These are phyloP conservation scores for Porites australiensis DNA, from an alignment of 64 coral and sea anemone species.

Conservation along the genomic window DNA sequence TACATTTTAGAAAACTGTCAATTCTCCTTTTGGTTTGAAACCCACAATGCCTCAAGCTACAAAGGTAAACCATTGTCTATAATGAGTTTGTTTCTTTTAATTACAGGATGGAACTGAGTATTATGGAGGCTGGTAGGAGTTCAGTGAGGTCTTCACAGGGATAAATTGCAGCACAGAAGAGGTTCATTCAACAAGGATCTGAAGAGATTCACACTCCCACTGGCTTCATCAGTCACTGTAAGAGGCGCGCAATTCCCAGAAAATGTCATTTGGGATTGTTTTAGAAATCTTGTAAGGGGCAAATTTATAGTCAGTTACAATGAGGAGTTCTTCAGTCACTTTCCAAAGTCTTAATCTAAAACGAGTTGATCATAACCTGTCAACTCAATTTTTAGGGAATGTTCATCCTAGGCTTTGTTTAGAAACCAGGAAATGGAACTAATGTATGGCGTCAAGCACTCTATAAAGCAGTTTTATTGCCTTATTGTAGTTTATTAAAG, in stretches of 20 bases:
- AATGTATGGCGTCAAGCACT: background rate
- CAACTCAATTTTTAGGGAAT: too few relatives aligned
- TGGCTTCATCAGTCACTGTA: background rate
- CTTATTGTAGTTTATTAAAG: background rate
- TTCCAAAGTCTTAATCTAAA: too few relatives aligned
- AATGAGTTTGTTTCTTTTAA: background rate
- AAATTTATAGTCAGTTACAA: too few relatives aligned
- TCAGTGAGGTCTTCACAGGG: constrained; percentile 61
- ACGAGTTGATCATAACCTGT: too few relatives aligned
- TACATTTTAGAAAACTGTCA: too few relatives aligned
- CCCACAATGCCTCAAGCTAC: too few relatives aligned
- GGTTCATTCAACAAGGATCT: background rate
- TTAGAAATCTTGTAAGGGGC: too few relatives aligned
- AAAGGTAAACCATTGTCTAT: too few relatives aligned
- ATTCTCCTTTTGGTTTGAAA: too few relatives aligned
- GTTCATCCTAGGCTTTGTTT: too few relatives aligned
- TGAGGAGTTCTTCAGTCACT: too few relatives aligned
- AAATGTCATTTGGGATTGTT: too few relatives aligned
- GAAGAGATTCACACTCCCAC: background rate
- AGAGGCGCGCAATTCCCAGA: background rate
- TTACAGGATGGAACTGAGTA: constrained; percentile 45
- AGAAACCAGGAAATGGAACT: background rate
- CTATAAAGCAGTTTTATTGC: background rate
- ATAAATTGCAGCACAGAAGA: background rate
- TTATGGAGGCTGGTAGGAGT: constrained; percentile 40